phyloP scores from a whole-genome alignment of 2,113 vertebrate genomes.

The Felis chaus region DNA sequence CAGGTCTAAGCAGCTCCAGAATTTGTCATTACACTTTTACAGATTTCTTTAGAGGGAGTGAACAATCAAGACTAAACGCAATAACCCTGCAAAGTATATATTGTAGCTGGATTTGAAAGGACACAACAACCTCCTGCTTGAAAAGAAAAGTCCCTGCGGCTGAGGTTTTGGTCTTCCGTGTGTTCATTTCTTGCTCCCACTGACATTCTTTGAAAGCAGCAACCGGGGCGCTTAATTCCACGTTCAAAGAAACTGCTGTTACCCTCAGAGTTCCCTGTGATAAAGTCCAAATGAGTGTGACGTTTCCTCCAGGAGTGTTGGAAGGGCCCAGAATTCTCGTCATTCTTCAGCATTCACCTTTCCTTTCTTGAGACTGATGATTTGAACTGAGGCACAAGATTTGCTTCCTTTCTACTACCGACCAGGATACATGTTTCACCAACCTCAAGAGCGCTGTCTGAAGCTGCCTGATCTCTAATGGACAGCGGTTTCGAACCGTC shows the following conservation, averaged over 20 bases:
- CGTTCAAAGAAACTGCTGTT: conserved; percentile 41
- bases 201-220: conserved; percentile 41
- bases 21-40: conserved; percentile 54
- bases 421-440: background rate
- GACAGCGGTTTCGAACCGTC: background rate
- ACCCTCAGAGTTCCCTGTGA: background rate
- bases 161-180: background rate
- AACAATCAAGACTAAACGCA: conserved; percentile 59
- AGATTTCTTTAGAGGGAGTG: conserved; percentile 58
- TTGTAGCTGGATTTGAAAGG: conserved; percentile 51
- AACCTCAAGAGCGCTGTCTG: no score
- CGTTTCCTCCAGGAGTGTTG: conserved; percentile 17
- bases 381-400: background rate
- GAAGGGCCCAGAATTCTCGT: background rate
- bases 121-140: background rate
- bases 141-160: conserved; percentile 19
- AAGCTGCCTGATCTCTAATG: background rate
- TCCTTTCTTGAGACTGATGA: background rate
- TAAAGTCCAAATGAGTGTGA: conserved; percentile 32
- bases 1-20: background rate
- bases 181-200: background rate
- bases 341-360: background rate
- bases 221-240: background rate
- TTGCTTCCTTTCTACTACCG: background rate
- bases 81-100: conserved; percentile 28